Evolutionary conservation across 2,797 vertebrate genomes (phyloP).

Genomic region (Myiothlypis coronata): DNA sequence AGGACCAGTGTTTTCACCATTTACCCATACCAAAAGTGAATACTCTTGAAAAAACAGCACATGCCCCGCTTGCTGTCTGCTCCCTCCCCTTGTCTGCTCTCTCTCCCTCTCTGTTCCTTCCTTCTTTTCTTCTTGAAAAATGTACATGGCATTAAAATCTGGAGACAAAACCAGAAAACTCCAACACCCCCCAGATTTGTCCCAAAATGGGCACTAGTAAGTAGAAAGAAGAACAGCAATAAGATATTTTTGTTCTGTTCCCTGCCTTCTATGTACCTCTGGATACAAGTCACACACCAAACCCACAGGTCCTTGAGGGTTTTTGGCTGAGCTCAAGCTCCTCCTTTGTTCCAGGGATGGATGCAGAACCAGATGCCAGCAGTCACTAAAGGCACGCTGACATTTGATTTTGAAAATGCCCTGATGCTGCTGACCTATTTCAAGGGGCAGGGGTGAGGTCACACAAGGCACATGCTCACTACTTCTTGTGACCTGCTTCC

Average conservation of each 20-base stretch:
- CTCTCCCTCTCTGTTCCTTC: not conserved
- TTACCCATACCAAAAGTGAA: not conserved
- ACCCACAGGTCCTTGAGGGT: not conserved
- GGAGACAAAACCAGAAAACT: not conserved
- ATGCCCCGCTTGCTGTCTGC: not conserved
- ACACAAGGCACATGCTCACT: not conserved
- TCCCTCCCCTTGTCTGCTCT: not conserved
- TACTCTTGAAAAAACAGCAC: accelerated
- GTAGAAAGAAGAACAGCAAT: not conserved
- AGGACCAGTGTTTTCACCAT: not conserved
- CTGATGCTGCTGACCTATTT: not conserved
- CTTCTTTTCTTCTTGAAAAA: not conserved
- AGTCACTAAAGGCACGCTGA: not conserved
- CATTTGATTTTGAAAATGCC: not conserved
- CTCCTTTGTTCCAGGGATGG: not conserved
- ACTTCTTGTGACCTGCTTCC: not conserved
- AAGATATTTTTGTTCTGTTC: not conserved
- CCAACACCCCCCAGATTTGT: not conserved
- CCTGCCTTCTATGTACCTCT: not conserved
- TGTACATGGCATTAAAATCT: not conserved
- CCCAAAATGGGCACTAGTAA: not conserved
- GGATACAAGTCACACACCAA: not conserved
- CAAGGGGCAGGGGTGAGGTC: not conserved
- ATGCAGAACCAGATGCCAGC: not conserved
- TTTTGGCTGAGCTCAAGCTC: not conserved